phyloP scores from a whole-genome alignment of 1,140 invertebrate genomes.

The Phymastichus coffea region DNA sequence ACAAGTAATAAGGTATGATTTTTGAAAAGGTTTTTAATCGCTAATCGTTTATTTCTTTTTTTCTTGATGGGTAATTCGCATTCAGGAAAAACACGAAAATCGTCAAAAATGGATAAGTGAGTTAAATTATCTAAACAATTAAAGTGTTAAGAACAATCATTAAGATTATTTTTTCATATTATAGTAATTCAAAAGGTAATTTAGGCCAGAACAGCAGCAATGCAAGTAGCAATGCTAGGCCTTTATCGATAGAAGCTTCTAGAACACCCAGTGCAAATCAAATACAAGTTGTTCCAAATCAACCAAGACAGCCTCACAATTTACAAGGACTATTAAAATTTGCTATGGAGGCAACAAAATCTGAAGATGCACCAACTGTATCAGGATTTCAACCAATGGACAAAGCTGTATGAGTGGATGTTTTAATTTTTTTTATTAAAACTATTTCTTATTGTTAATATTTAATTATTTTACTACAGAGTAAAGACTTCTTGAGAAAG shows the following conservation, averaged over 20 bases:
- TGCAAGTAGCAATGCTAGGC: constrained; percentile 40
- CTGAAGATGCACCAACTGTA: constrained; percentile 58
- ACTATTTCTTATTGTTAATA: constrained; percentile 9
- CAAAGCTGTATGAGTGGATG: constrained; percentile 58
- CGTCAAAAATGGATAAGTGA: constrained; percentile 41
- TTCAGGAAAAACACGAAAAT: constrained; percentile 30
- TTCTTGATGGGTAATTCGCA: constrained; percentile 41
- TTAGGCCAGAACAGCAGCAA: too few relatives aligned
- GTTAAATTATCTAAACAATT: constrained; percentile 1
- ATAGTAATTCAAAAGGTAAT: too few relatives aligned
- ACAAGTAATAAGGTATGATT: background rate
- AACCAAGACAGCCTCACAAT: constrained; percentile 51
- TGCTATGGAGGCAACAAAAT: constrained; percentile 64
- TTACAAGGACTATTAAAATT: constrained; percentile 65
- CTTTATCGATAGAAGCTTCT: constrained; percentile 46
- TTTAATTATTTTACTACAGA: constrained; percentile 59
- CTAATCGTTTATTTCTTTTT: background rate
- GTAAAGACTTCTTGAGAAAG: constrained; percentile 67
- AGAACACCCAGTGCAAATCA: constrained; percentile 28
- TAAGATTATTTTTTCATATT: background rate
- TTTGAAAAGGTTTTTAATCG: background rate
- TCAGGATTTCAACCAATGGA: constrained; percentile 59
- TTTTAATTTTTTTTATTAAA: background rate
- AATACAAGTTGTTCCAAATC: constrained; percentile 36
- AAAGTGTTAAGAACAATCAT: too few relatives aligned